Evolutionary conservation across 2,888 invertebrate species (phyloP).

Genomic region (Drosophila sordidapex): DNA sequence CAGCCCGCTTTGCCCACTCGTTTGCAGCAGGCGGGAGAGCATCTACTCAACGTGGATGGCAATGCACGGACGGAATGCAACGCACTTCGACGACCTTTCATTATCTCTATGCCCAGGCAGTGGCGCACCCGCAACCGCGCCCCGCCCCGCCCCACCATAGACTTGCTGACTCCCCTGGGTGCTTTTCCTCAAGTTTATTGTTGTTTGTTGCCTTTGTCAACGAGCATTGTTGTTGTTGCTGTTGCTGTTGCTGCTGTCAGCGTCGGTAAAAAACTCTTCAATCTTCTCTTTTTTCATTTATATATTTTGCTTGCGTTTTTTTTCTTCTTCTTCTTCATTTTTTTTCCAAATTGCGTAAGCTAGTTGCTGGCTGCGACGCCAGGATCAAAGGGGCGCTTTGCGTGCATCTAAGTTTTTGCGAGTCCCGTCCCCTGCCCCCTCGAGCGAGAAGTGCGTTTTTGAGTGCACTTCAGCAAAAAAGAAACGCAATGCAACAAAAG

Average conservation of each 20-base stretch:
- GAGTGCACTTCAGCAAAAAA: slow-evolving; percentile 73
- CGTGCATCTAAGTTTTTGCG: slow-evolving; percentile 60
- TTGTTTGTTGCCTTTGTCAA: slow-evolving; percentile 68
- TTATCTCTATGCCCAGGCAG: slow-evolving; percentile 58
- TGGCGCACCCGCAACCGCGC: not conserved
- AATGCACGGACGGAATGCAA: slow-evolving; percentile 43
- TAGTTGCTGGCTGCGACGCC: slow-evolving; percentile 61
- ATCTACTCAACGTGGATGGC: slow-evolving; percentile 47
- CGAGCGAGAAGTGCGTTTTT: slow-evolving; percentile 72
- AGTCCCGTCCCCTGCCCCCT: not conserved
- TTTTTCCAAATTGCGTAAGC: slow-evolving; percentile 75
- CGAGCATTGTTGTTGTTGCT: slow-evolving; percentile 40
- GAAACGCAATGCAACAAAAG: slow-evolving; percentile 69
- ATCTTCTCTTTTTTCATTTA: slow-evolving; percentile 28
- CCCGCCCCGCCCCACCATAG: not conserved
- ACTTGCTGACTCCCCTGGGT: slow-evolving; percentile 39
- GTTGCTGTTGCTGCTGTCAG: slow-evolving; percentile 33
- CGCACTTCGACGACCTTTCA: slow-evolving; percentile 82
- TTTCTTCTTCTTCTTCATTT: slow-evolving; percentile 2
- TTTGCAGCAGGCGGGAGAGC: slow-evolving; percentile 25
- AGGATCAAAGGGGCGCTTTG: slow-evolving; percentile 78
- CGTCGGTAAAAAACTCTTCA: slow-evolving; percentile 53
- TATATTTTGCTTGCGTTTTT: slow-evolving; percentile 34
- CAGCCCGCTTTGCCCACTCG: not conserved
- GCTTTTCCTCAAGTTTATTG: slow-evolving; percentile 61